Base-by-base conservation (phyloP, 2,113 vertebrate genomes). In the Otis tarda region DNA sequence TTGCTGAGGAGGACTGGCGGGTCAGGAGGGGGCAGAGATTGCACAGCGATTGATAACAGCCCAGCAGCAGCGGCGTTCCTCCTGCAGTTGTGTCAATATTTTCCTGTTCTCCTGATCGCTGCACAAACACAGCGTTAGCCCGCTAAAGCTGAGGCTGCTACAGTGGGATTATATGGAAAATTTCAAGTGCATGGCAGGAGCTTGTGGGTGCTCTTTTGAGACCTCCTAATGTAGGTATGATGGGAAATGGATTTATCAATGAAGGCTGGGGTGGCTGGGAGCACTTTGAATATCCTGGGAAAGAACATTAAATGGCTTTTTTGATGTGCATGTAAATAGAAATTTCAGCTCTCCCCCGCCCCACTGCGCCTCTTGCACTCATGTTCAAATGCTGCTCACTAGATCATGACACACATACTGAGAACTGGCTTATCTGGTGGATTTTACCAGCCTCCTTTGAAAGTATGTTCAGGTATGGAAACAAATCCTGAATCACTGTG, bases 31-130 rank as follows among this genome's bases (percentile, higher is more conserved):
- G 87, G n/a, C 81, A 83, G 28, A 91, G 95, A 82, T 83, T 94
- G 69, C 59, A 70, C 73, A 80, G 85, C 2, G 28, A 69, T 65
- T 94, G 85, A 73, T 73, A 61, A 47, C 57, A 67, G 64, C 47
- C 12, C 25, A 35, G 20, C 84, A 77, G 77, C 84, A 77, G 77
- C 53, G 4, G 52, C 3, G 24, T 82, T 95, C 88, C 57, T 94
- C 80, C 52, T 95, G 81, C 0, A 5, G 19, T 47, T 97, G 57
- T 96, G 97, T 98, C 94, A 98, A 97, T 97, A 98, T 97, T 98
- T 97, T 97, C 89, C 87, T 82, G 64, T 92, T 89, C 95, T 95
- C 91, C 93, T 89, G 82, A 91, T 83, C 65, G 12, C 94, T 97
- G 82, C 94, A 95, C 95, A 98, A 97, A 97, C 87, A 96, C n/a